A percentile compares a stretch with the other conserved stretches of the same genome.
Conservation (phyloP, 2,113 vertebrate genomes). For the Ictidomys tridecemlineatus region DNA sequence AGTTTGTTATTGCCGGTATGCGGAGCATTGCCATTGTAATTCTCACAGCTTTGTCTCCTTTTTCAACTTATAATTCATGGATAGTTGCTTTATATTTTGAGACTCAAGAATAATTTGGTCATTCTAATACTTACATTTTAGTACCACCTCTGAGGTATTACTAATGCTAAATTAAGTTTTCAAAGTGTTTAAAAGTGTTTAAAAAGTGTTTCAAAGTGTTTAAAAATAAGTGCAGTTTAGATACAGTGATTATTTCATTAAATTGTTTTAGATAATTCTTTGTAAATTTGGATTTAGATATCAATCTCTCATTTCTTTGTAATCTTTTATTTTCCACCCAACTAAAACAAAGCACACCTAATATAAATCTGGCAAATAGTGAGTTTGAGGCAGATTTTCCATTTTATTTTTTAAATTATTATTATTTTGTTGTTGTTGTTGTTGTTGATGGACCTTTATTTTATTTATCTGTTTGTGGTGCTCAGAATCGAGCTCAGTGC, state of each 20-base stretch:
- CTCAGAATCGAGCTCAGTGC: too few species aligned
- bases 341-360: not conserved
- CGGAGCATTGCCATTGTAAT: not conserved
- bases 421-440: too few species aligned
- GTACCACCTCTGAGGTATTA: not conserved
- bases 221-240: not conserved
- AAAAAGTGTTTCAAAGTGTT: not conserved
- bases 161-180: conserved; percentile 11
- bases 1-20: not conserved
- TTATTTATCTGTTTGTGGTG: too few species aligned
- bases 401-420: not conserved
- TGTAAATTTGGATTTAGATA: conserved; percentile 20
- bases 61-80: not conserved
- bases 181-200: too few species aligned
- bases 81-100: conserved; percentile 27
- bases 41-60: conserved; percentile 31
- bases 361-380: conserved; percentile 45
- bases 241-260: not conserved
- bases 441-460: too few species aligned
- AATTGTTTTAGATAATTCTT: conserved; percentile 12
- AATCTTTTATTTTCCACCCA: not conserved
- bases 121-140: not conserved
- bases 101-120: conserved; percentile 7
- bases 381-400: conserved; percentile 49
- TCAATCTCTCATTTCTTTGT: not conserved